A percentile compares a stretch with the other conserved stretches of the same genome.
Evolutionary conservation across 2,113 vertebrate species (phyloP).

Genomic region (Illadopsis cleaveri): DNA sequence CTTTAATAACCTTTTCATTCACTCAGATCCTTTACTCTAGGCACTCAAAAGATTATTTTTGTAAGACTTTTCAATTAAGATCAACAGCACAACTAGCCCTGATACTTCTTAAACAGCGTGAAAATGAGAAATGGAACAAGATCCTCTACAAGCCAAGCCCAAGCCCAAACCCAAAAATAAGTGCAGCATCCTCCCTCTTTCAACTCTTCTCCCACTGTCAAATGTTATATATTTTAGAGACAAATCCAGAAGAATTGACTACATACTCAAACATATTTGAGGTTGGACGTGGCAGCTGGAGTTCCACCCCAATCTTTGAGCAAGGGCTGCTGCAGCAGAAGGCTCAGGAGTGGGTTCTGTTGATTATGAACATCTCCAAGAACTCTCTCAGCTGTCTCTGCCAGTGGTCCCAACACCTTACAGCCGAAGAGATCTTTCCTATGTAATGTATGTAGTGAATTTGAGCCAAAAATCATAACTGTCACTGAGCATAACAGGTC

Average conservation of each 20-base stretch:
- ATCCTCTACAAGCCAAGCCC: neutral
- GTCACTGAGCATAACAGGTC: neutral
- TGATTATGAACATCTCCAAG: neutral
- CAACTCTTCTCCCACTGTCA: neutral
- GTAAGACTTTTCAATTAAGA: neutral
- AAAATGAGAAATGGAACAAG: neutral
- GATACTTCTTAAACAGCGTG: neutral
- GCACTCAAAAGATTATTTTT: neutral
- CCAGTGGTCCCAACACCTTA: neutral
- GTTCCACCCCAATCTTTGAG: neutral
- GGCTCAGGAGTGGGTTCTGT: neutral
- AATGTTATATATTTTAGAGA: neutral
- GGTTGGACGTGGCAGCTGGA: neutral
- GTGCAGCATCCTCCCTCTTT: neutral
- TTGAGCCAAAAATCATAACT: neutral
- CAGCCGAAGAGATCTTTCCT: neutral
- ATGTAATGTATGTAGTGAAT: neutral
- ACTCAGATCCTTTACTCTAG: neutral
- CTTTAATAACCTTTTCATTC: neutral
- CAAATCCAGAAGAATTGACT: neutral
- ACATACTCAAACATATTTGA: accelerated
- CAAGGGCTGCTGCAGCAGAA: neutral
- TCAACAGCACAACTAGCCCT: neutral
- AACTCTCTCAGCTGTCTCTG: neutral
- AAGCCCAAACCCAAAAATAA: neutral